Evolutionary conservation across 2,113 vertebrate genomes (phyloP).

Genomic region (Xerus inauris): DNA sequence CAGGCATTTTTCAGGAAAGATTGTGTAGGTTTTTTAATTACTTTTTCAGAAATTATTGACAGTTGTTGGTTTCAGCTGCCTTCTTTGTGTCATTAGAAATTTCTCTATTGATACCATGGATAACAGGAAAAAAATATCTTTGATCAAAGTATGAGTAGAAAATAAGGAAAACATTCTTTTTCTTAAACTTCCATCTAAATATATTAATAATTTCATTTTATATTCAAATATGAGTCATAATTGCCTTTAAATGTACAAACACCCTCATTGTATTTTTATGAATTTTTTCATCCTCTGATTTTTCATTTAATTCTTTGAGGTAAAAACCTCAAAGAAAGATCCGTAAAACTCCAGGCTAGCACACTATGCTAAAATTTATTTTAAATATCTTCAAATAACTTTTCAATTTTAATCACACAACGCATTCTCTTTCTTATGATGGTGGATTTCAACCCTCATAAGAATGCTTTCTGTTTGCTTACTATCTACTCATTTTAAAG

Average conservation of each 20-base stretch:
- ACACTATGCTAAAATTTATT: not conserved
- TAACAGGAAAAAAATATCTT: not conserved
- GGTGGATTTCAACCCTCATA: conserved; percentile 13
- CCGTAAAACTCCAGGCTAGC: conserved; percentile 12
- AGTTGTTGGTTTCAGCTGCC: not conserved
- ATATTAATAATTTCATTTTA: conserved; percentile 28
- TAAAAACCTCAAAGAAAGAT: not conserved
- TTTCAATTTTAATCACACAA: conserved; percentile 36
- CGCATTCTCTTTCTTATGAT: conserved; percentile 19
- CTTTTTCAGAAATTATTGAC: conserved; percentile 18
- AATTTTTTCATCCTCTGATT: not conserved
- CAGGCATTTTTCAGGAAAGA: not conserved
- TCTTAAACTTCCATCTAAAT: conserved; percentile 31
- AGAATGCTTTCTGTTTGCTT: not conserved
- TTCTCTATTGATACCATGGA: not conserved
- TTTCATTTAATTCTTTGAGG: conserved; percentile 37
- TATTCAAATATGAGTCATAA: not conserved
- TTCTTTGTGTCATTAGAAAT: conserved; percentile 31
- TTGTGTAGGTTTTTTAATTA: not conserved
- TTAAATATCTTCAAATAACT: conserved; percentile 13
- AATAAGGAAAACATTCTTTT: conserved; percentile 13
- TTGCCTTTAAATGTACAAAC: not conserved
- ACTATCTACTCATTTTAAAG: not conserved
- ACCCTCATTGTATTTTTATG: not conserved
- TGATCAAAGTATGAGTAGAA: not conserved